Evolutionary conservation across 2,113 vertebrate species (phyloP).

Genomic region (Neolamprologus devosi): DNA sequence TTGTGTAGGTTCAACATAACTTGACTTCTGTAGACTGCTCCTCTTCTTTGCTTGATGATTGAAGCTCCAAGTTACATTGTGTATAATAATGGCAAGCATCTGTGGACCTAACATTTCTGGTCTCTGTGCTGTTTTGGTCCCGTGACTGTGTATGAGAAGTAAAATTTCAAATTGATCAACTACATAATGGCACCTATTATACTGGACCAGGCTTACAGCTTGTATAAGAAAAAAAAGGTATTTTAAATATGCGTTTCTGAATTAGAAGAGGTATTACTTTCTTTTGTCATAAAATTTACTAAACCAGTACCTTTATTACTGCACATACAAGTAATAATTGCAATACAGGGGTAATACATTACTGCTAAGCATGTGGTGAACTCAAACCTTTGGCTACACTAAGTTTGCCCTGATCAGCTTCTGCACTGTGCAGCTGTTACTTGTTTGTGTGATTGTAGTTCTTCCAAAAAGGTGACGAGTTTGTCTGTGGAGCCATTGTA

Average conservation of each 20-base stretch:
- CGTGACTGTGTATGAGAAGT: background rate
- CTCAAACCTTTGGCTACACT: background rate
- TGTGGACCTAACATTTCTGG: background rate
- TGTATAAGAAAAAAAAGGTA: background rate
- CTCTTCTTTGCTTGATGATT: background rate
- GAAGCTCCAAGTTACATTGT: background rate
- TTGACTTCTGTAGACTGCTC: background rate
- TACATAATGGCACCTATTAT: background rate
- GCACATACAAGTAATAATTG: background rate
- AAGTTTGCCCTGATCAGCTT: background rate
- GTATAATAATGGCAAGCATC: background rate
- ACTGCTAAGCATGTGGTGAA: background rate
- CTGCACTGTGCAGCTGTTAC: background rate
- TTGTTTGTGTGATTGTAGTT: background rate
- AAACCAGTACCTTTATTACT: background rate
- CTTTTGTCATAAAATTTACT: background rate
- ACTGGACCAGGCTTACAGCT: background rate
- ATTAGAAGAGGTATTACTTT: background rate
- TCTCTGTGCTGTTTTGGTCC: background rate
- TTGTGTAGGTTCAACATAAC: background rate
- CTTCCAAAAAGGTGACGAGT: background rate
- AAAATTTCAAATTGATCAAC: background rate
- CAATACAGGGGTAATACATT: background rate
- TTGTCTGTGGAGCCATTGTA: background rate
- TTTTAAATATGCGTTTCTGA: background rate